Percentiles rank a stretch among this genome's conserved stretches.
Conservation (phyloP, 2,797 vertebrate genomes). For the Heliangelus exortis region DNA sequence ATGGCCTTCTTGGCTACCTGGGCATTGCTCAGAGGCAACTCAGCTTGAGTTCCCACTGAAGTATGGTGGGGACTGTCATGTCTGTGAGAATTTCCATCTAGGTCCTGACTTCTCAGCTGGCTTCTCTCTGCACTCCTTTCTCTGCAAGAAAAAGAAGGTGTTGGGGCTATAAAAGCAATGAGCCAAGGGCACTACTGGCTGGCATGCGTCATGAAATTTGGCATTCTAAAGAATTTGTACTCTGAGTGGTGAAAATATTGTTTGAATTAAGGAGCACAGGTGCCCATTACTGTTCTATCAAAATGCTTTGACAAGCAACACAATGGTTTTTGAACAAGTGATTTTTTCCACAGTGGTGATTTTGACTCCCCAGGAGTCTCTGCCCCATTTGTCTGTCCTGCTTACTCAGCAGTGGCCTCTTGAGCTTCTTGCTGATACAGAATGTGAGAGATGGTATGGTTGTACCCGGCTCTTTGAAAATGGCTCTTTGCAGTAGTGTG, state of each 20-base stretch:
- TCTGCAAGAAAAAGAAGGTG: not conserved
- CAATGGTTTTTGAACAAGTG: not conserved
- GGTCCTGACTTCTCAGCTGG: not conserved
- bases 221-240: not conserved
- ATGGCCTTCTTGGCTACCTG: too few species aligned
- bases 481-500: not conserved
- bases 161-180: not conserved
- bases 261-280: not conserved
- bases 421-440: not conserved
- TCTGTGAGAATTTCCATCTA: not conserved
- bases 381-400: not conserved
- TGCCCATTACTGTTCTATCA: not conserved
- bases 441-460: not conserved
- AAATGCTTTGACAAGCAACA: not conserved
- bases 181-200: not conserved
- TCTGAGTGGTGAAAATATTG: not conserved
- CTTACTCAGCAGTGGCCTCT: not conserved
- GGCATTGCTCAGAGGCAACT: not conserved
- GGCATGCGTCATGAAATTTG: not conserved
- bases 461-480: not conserved
- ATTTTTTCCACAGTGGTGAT: not conserved
- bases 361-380: not conserved
- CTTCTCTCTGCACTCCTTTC: not conserved
- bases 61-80: not conserved
- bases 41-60: not conserved